A percentile compares a stretch with the other conserved stretches of the same genome.
phyloP scores from a whole-genome alignment of 2,888 invertebrate genomes.

The Erpobdella octoculata region DNA sequence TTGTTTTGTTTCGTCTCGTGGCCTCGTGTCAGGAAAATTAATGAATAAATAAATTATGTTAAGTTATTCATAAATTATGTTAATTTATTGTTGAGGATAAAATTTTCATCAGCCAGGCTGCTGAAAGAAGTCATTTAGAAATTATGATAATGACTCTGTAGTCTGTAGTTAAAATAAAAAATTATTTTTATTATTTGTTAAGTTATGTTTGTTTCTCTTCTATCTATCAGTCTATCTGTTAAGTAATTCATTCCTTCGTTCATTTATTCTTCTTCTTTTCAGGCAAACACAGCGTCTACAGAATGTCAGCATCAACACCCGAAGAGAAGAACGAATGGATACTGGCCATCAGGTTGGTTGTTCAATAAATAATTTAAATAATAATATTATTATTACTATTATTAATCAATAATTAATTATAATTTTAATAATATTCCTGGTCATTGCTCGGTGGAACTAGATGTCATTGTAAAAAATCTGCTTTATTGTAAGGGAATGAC shows the following conservation, averaged over 20 bases:
- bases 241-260: not conserved
- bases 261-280: constrained; percentile 23
- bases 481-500: not conserved
- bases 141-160: too few relatives aligned
- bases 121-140: too few relatives aligned
- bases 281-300: constrained; percentile 61
- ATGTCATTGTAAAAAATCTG: not conserved
- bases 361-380: not conserved
- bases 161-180: too few relatives aligned
- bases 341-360: constrained; percentile 52
- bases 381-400: not conserved
- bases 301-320: constrained; percentile 89
- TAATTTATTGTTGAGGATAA: not conserved
- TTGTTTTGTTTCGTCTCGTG: not conserved
- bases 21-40: too few relatives aligned
- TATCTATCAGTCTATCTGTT: not conserved
- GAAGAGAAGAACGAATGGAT: constrained; percentile 97
- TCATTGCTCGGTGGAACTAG: too few relatives aligned
- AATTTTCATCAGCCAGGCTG: not conserved
- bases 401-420: not conserved
- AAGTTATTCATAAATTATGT: not conserved
- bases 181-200: not conserved
- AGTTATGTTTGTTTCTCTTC: not conserved
- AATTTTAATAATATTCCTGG: not conserved
- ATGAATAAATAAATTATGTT: too few relatives aligned